A percentile compares a stretch with the other conserved stretches of the same genome.
phyloP scores from a whole-genome alignment of 2,888 invertebrate species.

The Philaethria dido region DNA sequence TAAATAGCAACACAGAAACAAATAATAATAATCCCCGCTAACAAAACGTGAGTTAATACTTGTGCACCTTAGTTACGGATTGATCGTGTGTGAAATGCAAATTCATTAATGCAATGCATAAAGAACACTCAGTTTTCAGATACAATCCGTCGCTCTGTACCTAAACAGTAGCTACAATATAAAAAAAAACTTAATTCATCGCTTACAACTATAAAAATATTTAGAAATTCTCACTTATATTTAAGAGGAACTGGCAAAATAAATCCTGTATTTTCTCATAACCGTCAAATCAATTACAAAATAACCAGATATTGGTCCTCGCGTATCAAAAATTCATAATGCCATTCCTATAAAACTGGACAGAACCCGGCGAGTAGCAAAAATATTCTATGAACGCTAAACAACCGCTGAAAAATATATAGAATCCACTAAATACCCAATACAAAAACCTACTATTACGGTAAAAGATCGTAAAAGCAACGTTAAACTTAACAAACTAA shows the following conservation, averaged over 20 bases:
- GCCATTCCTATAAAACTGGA: conserved; percentile 79
- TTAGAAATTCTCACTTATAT: conserved; percentile 83
- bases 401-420: conserved; percentile 76
- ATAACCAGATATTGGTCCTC: conserved; percentile 74
- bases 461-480: conserved; percentile 71
- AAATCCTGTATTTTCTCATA: conserved; percentile 74
- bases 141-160: conserved; percentile 48
- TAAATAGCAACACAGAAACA: conserved; percentile 49
- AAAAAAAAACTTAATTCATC: conserved; percentile 73
- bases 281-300: conserved; percentile 58
- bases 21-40: conserved; percentile 52
- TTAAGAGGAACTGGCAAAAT: conserved; percentile 84
- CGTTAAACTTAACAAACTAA: conserved; percentile 74
- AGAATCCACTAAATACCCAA: conserved; percentile 79
- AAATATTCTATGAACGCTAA: conserved; percentile 76
- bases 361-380: conserved; percentile 78
- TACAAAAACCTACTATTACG: conserved; percentile 68
- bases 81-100: conserved; percentile 4
- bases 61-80: conserved; percentile 51
- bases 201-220: conserved; percentile 82
- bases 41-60: conserved; percentile 63
- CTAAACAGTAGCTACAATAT: conserved; percentile 67
- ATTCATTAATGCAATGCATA: conserved; percentile 2
- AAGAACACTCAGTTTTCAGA: background rate
- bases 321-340: conserved; percentile 72